A percentile compares a stretch with the other conserved stretches of the same genome.
Evolutionary conservation across 2,113 vertebrate species (phyloP).

Genomic region (Salvator merianae): DNA sequence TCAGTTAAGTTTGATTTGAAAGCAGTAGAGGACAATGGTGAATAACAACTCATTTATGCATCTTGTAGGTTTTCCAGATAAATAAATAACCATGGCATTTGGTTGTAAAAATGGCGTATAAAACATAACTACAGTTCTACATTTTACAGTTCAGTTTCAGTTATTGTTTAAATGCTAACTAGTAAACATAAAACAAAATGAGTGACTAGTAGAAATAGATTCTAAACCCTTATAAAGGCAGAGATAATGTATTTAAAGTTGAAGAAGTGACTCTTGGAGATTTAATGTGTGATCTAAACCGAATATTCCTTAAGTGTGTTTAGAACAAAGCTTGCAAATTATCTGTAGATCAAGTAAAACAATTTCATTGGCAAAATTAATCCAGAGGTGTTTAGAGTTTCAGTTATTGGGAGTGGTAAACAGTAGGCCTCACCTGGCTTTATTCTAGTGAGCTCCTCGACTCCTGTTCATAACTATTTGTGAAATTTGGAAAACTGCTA

Average conservation of each 20-base stretch:
- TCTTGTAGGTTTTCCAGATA: slow-evolving; percentile 17
- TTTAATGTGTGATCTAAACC: slow-evolving; percentile 15
- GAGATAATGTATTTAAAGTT: background rate
- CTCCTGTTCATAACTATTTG: background rate
- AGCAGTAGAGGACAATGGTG: slow-evolving; percentile 7
- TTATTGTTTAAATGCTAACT: too few relatives aligned
- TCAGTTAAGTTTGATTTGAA: slow-evolving; percentile 30
- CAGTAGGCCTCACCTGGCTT: background rate
- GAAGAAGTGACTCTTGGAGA: slow-evolving; percentile 9
- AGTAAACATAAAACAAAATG: too few relatives aligned
- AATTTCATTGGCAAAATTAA: background rate
- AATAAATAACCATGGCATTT: background rate
- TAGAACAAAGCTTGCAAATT: slow-evolving; percentile 13
- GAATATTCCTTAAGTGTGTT: slow-evolving; percentile 26
- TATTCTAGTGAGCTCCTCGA: background rate
- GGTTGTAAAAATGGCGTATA: background rate
- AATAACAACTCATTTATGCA: slow-evolving; percentile 17
- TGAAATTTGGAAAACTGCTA: background rate
- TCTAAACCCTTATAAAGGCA: too few relatives aligned
- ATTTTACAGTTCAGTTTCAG: too few relatives aligned
- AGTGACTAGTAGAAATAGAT: too few relatives aligned
- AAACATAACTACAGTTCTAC: background rate
- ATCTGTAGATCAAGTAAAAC: background rate
- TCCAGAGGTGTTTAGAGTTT: background rate
- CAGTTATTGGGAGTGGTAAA: slow-evolving; percentile 17